A percentile compares a stretch with the other conserved stretches of the same genome.
Evolutionary conservation across 2,888 invertebrate species (phyloP).

Genomic region (Trichogramma evanescens): DNA sequence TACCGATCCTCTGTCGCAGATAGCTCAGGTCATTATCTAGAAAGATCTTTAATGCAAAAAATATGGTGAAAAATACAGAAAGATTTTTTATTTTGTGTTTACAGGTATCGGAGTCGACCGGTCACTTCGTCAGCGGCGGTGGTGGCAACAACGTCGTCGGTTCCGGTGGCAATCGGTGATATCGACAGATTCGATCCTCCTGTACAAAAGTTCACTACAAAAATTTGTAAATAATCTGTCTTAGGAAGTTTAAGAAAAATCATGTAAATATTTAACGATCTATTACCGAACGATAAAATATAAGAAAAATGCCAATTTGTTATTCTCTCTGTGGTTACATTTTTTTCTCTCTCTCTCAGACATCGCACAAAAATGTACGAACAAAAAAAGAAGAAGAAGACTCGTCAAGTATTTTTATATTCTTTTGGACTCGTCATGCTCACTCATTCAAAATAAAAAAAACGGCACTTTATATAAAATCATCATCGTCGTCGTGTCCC

Average conservation of each 20-base stretch:
- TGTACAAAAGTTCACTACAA: not conserved
- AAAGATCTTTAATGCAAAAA: not conserved
- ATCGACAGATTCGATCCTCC: too few species aligned
- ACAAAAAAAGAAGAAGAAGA: too few species aligned
- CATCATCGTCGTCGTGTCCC: not conserved
- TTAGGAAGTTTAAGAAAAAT: too few species aligned
- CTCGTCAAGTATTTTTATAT: too few species aligned
- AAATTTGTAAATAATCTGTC: slow-evolving; percentile 7
- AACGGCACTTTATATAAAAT: too few species aligned
- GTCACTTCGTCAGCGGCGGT: slow-evolving; percentile 5
- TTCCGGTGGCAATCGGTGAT: not conserved
- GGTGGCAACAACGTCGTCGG: slow-evolving; percentile 7
- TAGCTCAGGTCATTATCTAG: slow-evolving; percentile 36
- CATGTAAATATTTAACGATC: not conserved
- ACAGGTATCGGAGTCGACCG: slow-evolving; percentile 13
- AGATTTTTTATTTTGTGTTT: not conserved
- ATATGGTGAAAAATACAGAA: too few species aligned
- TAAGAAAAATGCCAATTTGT: not conserved
- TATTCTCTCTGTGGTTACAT: too few species aligned
- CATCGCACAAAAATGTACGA: too few species aligned
- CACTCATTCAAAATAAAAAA: too few species aligned
- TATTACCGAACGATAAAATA: not conserved
- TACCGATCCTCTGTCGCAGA: slow-evolving; percentile 38
- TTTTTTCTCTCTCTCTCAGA: too few species aligned
- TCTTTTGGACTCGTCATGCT: too few species aligned